Percentiles rank a stretch among this genome's conserved stretches.
phyloP scores from a whole-genome alignment of 2,888 invertebrate genomes.

The Elmis aenea region DNA sequence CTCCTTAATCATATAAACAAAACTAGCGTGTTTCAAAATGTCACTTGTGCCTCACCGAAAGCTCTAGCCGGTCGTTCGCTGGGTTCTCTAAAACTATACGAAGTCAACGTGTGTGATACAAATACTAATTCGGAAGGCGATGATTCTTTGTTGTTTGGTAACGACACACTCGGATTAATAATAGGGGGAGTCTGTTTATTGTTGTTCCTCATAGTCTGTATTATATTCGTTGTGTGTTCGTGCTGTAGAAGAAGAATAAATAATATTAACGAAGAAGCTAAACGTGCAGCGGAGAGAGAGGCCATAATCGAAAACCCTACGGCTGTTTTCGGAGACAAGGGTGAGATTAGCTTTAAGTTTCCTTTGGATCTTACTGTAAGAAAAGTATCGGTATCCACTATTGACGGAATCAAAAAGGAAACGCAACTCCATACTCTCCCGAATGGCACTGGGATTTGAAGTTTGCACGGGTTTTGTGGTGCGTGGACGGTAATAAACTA shows the following conservation, averaged over 20 bases:
- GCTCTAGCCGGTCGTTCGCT: constrained; percentile 50
- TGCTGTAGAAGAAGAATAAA: constrained; percentile 60
- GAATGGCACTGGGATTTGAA: constrained; percentile 35
- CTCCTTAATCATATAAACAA: constrained; percentile 55
- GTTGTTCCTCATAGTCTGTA: constrained; percentile 49
- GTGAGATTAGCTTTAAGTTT: constrained; percentile 57
- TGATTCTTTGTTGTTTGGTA: constrained; percentile 35
- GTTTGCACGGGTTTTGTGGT: constrained; percentile 13
- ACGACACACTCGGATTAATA: constrained; percentile 48
- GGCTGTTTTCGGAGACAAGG: constrained; percentile 44
- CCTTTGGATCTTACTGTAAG: constrained; percentile 48
- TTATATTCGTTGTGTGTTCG: constrained; percentile 54
- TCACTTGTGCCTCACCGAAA: constrained; percentile 57
- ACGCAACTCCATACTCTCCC: constrained; percentile 33
- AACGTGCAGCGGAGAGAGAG: constrained; percentile 24
- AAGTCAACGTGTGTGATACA: constrained; percentile 48
- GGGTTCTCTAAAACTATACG: constrained; percentile 39
- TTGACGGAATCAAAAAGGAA: constrained; percentile 45
- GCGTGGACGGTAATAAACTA: constrained; percentile 16
- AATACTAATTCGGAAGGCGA: constrained; percentile 49
- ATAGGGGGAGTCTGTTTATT: constrained; percentile 49
- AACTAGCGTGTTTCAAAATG: constrained; percentile 51
- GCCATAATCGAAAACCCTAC: constrained; percentile 40
- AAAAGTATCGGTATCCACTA: constrained; percentile 44
- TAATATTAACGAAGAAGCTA: constrained; percentile 33